These are phyloP conservation scores for Ptychodera flava DNA, from an alignment of 35 echinoderm and acorn worm species.

Conservation along the genomic window DNA sequence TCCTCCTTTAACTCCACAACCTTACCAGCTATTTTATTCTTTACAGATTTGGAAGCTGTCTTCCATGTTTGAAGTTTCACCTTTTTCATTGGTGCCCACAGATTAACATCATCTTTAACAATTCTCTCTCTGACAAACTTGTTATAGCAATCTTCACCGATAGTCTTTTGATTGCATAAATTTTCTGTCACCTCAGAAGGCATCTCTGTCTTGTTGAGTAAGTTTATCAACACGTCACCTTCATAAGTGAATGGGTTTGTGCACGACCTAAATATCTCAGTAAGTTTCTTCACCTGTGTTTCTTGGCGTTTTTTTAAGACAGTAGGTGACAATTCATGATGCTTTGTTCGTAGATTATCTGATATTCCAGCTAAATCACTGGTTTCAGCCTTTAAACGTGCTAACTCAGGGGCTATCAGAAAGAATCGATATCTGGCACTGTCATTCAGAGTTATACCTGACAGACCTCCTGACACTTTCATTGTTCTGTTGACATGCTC, in stretches of 20 bases:
- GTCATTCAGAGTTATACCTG: conserved; percentile 31
- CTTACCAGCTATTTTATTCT: conserved; percentile 29
- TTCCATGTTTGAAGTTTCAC: conserved; percentile 24
- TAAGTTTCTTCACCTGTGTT: neutral
- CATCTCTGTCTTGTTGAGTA: conserved; percentile 28
- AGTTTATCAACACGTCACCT: conserved; percentile 12
- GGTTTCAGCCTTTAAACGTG: conserved; percentile 12
- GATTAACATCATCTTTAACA: neutral
- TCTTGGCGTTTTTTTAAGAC: conserved; percentile 6
- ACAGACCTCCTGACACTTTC: conserved; percentile 48
- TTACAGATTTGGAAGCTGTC: neutral
- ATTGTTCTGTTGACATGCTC: conserved; percentile 41
- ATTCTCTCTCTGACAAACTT: conserved; percentile 3
- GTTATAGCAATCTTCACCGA: conserved; percentile 22
- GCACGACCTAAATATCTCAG: neutral
- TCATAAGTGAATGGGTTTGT: conserved; percentile 22
- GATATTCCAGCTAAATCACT: conserved; percentile 26
- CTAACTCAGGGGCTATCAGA: conserved; percentile 24
- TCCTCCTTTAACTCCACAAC: conserved; percentile 32
- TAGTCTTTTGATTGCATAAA: conserved; percentile 12
- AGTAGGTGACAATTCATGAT: conserved; percentile 15
- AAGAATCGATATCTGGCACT: conserved; percentile 27
- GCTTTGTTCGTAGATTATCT: neutral
- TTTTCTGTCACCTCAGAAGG: conserved; percentile 11
- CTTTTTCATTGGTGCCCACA: conserved; percentile 23